Conservation (phyloP, 2,888 invertebrate genomes). For the Tridacna crocea region DNA sequence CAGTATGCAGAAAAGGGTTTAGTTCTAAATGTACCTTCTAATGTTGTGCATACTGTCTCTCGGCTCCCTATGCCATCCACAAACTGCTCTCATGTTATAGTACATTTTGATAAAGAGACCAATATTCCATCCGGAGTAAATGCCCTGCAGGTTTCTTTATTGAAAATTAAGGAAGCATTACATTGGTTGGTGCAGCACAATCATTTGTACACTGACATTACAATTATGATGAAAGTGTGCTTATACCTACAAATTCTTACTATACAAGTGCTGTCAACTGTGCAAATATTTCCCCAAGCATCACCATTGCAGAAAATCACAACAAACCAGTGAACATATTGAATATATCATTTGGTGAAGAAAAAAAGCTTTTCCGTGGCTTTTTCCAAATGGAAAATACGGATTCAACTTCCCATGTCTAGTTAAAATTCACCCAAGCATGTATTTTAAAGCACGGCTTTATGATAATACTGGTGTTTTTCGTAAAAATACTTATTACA, state of each 20-base stretch:
- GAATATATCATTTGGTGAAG: conserved; percentile 36
- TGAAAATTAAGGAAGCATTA: conserved; percentile 25
- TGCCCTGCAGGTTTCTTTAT: too few species aligned
- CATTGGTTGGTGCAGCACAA: conserved; percentile 39
- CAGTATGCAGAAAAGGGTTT: conserved; percentile 49
- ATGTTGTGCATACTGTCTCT: too few species aligned
- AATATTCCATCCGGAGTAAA: too few species aligned
- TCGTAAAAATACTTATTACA: conserved; percentile 42
- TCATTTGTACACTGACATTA: conserved; percentile 21
- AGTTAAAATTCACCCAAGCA: conserved; percentile 25
- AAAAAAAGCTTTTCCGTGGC: conserved; percentile 53
- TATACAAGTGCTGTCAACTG: too few species aligned
- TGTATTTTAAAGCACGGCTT: conserved; percentile 45
- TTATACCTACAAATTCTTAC: too few species aligned
- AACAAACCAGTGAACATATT: conserved; percentile 34
- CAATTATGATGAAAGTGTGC: too few species aligned
- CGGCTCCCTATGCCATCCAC: too few species aligned
- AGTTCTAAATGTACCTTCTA: conserved; percentile 31
- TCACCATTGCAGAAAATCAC: neutral
- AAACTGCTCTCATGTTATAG: too few species aligned
- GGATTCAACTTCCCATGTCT: conserved; percentile 30
- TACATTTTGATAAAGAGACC: too few species aligned
- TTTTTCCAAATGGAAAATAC: conserved; percentile 48
- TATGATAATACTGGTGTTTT: conserved; percentile 31
- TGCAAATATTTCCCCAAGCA: neutral